These are phyloP conservation scores for Montipora sp. DNA, from an alignment of 64 coral and sea anemone genomes.

Conservation along the genomic window DNA sequence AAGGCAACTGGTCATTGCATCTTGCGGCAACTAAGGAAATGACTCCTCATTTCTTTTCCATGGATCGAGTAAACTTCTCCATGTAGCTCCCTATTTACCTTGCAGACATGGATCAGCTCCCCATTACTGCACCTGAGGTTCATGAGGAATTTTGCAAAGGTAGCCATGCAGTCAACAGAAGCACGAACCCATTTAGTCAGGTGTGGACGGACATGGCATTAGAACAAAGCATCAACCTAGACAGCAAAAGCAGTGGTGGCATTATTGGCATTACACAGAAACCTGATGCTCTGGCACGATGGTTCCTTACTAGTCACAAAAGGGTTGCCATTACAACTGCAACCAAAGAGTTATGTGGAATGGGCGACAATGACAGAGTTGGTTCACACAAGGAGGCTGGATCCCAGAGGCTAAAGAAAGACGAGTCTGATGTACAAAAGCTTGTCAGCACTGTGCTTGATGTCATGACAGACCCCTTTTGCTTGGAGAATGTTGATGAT, in stretches of 20 bases:
- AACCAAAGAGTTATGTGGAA: too few species aligned
- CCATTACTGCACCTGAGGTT: too few species aligned
- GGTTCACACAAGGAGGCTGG: too few species aligned
- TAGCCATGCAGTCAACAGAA: not conserved
- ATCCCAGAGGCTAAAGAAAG: too few species aligned
- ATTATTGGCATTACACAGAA: too few species aligned
- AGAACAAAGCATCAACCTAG: not conserved
- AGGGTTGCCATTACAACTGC: not conserved
- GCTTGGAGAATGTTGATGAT: not conserved
- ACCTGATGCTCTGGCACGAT: too few species aligned
- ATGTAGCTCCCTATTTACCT: not conserved
- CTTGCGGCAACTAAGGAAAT: too few species aligned
- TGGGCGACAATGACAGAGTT: too few species aligned
- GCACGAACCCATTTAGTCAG: not conserved
- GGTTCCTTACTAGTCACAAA: not conserved
- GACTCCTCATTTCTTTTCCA: not conserved
- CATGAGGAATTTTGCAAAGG: not conserved
- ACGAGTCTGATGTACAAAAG: not conserved
- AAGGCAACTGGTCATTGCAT: too few species aligned
- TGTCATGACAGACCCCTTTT: not conserved
- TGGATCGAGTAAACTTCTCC: slow-evolving; percentile 40
- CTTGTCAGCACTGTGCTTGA: not conserved
- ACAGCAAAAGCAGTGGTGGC: too few species aligned
- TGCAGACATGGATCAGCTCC: too few species aligned
- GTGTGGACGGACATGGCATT: not conserved